Evolutionary conservation across 1,140 invertebrate genomes (phyloP), one percentile per base, ranked within the genome.

Genomic region (Lutraria rhynchaena): DNA sequence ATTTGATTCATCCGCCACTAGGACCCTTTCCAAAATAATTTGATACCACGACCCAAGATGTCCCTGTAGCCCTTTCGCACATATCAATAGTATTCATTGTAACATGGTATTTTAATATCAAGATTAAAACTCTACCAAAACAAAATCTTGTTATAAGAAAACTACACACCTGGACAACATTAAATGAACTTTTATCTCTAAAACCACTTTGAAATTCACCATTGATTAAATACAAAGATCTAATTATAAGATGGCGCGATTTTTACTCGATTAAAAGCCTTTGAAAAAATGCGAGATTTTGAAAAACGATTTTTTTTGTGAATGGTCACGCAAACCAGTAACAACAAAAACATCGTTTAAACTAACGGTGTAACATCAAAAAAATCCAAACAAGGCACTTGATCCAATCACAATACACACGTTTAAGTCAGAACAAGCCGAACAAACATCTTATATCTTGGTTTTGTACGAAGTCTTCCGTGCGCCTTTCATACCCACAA

Each of bases 261-360:
- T 49, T 67, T 31, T 7, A 41, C 24, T 1, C 63, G 63, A 67
- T 67, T 67, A 67, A 67, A 41, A 67, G 31, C 44, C 17, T 67
- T 41, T 24, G 44, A 22, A 49, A 67, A 67, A 46, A 46, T 41
- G 15, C 37, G 37, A 41, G 37, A 44, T 29, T 67, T 67, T 67
- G 31, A 67, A 24, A 49, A 67, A 67, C 22, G 22, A 27, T 49
- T 29, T 46, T 67, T 22, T 22, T 49, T 31, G 41, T 46, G 5
- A 7, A 41, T 46, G 22, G n/a, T 41, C 63, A 49, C 29, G 44
- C 63, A 19, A 67, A 24, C n/a, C 4, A 41, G 5, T 15, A 2
- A 41, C 4, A 67, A 67, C 63, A 49, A 67, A 49, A 67, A 41
- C 49, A 67, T 67, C 63, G 31, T 67, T 27, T 67, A 67, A 49